Evolutionary conservation across 2,113 vertebrate genomes (phyloP).

Genomic region (Cyanistes caeruleus): DNA sequence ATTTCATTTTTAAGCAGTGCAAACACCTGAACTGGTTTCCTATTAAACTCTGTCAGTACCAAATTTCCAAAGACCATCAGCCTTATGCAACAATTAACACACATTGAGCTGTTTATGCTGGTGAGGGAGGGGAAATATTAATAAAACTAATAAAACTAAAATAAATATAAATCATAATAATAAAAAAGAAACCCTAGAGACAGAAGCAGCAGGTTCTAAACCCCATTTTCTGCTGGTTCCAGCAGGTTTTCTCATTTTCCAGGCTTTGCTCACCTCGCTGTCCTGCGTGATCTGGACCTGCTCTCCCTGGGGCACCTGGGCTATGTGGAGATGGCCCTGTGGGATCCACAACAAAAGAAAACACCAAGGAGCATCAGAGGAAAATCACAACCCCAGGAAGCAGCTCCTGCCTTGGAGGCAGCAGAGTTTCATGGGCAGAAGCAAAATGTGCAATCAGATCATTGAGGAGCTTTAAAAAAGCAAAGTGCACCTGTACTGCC

Average conservation of each 20-base stretch:
- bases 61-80: neutral
- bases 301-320: conserved; percentile 97
- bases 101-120: neutral
- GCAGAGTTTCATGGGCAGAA: accelerated
- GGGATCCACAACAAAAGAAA: conserved; percentile 82
- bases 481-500: neutral
- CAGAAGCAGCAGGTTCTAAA: neutral
- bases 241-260: accelerated
- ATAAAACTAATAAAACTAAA: neutral
- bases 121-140: neutral
- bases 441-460: neutral
- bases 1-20: neutral
- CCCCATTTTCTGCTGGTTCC: neutral
- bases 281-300: conserved; percentile 99
- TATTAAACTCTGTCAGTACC: neutral
- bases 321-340: conserved; percentile 97
- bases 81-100: neutral
- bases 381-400: conserved; percentile 19
- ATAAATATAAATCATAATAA: neutral
- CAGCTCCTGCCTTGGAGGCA: neutral
- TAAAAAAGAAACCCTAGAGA: neutral
- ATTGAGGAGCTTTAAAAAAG: neutral
- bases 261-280: conserved; percentile 85
- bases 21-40: neutral
- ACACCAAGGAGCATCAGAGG: conserved; percentile 78